Evolutionary conservation across 2,797 vertebrate species (phyloP).

Genomic region (Scyliorhinus canicula): DNA sequence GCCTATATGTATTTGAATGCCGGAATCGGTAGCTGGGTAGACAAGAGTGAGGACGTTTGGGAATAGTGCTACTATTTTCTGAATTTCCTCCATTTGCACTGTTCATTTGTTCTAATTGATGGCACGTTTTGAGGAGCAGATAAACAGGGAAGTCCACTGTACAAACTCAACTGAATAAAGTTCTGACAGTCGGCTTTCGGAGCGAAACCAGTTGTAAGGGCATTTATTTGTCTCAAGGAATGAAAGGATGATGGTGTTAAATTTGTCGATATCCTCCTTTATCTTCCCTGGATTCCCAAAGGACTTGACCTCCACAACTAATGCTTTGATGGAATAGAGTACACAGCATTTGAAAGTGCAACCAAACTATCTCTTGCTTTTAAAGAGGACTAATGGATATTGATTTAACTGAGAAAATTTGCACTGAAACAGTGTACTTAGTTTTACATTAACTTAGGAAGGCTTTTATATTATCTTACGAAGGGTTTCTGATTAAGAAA

Average conservation of each 20-base stretch:
- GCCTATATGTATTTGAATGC: neutral
- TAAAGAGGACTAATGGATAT: conserved; percentile 23
- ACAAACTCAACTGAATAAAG: neutral
- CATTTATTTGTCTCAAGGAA: neutral
- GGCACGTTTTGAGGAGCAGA: neutral
- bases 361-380: neutral
- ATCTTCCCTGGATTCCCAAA: neutral
- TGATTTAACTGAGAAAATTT: conserved; percentile 2
- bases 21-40: neutral
- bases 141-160: too few species aligned
- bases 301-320: neutral
- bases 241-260: neutral
- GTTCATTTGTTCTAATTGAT: neutral
- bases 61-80: too few species aligned
- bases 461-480: neutral
- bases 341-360: neutral
- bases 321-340: neutral
- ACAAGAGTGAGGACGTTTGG: neutral
- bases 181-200: neutral
- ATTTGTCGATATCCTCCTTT: neutral
- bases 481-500: neutral
- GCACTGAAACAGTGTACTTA: neutral
- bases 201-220: too few species aligned
- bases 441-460: neutral
- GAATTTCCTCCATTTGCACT: neutral